Evolutionary conservation across 2,113 vertebrate species (phyloP), one percentile per base, ranked within the genome.

Genomic region (Nesospiza acunhae): DNA sequence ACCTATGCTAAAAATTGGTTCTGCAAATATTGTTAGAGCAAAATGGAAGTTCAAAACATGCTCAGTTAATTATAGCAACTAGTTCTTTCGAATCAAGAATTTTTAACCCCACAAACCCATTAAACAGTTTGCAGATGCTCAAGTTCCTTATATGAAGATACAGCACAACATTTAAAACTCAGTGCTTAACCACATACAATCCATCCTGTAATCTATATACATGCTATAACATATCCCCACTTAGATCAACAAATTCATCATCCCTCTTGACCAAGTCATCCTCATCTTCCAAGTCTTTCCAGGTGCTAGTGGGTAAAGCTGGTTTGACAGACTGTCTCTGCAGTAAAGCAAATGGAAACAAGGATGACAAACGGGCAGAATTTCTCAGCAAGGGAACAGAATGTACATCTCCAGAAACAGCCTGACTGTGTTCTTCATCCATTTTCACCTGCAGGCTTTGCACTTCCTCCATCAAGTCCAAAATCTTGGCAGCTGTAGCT

Each of bases 261-360:
- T 99, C 98, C 68, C 97, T 97, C 70, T 96, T 98, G 42, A 98
- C 98, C 88, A 99, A 96, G 55, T 98, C 98, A n/a, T 98, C 98
- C 30, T 98, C 98, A 33, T 97, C 97, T 91, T 98, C 98, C 69
- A 99, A 94, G 60, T 98, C 97, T 39, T 98, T 98, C 96, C 98
- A 98, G 19, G 97, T 97, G 60, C 98, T 98, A 31, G 98, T 98
- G 58, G 98, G 98, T 75, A 99, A 97, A 83, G 98, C 97, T 1
- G 99, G 99, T 85, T 98, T 99, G 56, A 98, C 63, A 22, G 98
- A 98, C 66, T 97, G 98, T 87, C 98, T 97, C 60, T 98, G 98
- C 49, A 98, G 96, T 42, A 97, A 90, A 41, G 98, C 98, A n/a
- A 99, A 99, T 2, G 99, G 98, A 91, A 98, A 99, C 33, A 98